Conservation (phyloP, 1,140 invertebrate species). For the Drosophila athabasca region DNA sequence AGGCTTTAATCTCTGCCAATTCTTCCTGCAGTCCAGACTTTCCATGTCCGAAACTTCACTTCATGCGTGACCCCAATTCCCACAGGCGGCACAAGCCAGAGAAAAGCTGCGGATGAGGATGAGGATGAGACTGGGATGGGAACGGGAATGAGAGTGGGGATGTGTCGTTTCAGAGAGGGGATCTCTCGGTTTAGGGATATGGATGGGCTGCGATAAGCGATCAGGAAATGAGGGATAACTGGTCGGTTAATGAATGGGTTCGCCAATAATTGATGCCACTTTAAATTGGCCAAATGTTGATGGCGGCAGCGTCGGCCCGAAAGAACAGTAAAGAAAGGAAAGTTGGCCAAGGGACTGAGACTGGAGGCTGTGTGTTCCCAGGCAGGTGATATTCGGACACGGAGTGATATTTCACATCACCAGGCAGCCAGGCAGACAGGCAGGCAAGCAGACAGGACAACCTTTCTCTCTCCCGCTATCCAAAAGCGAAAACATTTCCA, state of each 20-base stretch:
- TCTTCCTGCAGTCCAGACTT: conserved; percentile 44
- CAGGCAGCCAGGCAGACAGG: too few relatives aligned
- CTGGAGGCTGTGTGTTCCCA: conserved; percentile 15
- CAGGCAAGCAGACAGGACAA: conserved; percentile 10
- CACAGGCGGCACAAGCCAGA: conserved; percentile 56
- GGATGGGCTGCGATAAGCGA: conserved; percentile 72
- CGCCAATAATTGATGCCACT: conserved; percentile 78
- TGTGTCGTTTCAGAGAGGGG: background rate
- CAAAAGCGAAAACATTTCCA: conserved; percentile 53
- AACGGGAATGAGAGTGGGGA: conserved; percentile 13
- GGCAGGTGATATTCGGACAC: conserved; percentile 63
- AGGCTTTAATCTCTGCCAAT: conserved; percentile 37
- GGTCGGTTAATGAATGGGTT: conserved; percentile 76
- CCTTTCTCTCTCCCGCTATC: conserved; percentile 71
- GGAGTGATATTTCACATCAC: conserved; percentile 70
- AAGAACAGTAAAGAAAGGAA: conserved; percentile 49
- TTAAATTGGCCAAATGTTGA: conserved; percentile 68
- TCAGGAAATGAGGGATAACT: conserved; percentile 78
- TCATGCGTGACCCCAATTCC: conserved; percentile 73
- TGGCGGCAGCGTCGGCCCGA: conserved; percentile 10
- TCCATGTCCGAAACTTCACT: conserved; percentile 49
- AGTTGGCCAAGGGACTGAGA: conserved; percentile 61
- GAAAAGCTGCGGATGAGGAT: conserved; percentile 11
- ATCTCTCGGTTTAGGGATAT: conserved; percentile 43
- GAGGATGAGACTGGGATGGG: conserved; percentile 34